Base-by-base conservation (phyloP, 1,140 invertebrate genomes). In the Harpegnathos saltator region DNA sequence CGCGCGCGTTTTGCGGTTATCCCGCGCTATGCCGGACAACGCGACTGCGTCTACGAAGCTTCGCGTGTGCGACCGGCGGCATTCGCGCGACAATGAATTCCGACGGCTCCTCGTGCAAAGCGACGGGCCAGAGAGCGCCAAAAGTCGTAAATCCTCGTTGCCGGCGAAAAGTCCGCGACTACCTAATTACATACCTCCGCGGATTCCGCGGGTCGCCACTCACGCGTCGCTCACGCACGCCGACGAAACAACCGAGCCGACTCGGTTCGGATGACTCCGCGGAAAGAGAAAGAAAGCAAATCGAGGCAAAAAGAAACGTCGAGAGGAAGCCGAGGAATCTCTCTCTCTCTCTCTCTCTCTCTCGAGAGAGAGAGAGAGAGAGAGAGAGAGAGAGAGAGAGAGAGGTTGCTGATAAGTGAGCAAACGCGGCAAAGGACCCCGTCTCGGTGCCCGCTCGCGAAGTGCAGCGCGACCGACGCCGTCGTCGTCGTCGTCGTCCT, bases 401-500 rank as follows among this genome's bases (percentile, higher is more conserved):
- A n/a, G n/a, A n/a, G n/a, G n/a, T n/a, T 19, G 56, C 85, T 84
- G 38, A 9, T 68, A 82, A 82, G 86, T 86, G 68, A 89, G 89
- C 84, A 83, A 89, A 85, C 85, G 87, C 78, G 65, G 59, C 71
- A 88, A 89, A 86, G 71, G 74, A 65, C 65, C 50, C 66, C 56
- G 59, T 68, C n/a, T n/a, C 85, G 85, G 68, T 71, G 81, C 68
- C n/a, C n/a, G n/a, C n/a, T n/a, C 52, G 84, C 83, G 69, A 82
- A 54, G 77, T 52, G 63, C 73, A 74, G 85, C 75, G 62, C 69
- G 52, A 54, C 86, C 63, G 77, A 80, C 61, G 78, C 78, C 85
- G 85, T 87, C 84, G 83, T 82, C 85, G 85, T 88, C 56, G 85
- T 87, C 84, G 83, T 82, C 85, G 85, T 88, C 56, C n/a, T n/a